Percentiles rank a stretch among this genome's conserved stretches.
These are phyloP conservation scores for Ciona savignyi DNA, from an alignment of 23 tunicate species.

Conservation along the genomic window DNA sequence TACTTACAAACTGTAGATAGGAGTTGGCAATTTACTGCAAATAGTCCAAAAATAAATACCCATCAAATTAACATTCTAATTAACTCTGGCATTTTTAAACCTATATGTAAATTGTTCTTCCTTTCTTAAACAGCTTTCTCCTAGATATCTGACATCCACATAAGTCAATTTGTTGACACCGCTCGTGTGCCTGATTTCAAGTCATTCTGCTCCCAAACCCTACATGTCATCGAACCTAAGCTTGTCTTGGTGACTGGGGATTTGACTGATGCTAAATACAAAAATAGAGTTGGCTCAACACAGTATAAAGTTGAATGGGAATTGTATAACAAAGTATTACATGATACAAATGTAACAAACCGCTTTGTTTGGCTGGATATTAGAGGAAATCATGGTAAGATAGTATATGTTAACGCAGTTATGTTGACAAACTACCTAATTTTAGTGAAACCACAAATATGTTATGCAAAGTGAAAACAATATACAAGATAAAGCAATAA, in stretches of 20 bases:
- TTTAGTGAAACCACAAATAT: no score
- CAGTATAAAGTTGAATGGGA: conserved; percentile 83
- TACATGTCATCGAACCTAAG: conserved; percentile 61
- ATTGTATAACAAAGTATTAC: conserved; percentile 49
- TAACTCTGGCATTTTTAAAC: no score
- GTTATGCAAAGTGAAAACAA: no score
- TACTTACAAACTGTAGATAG: no score
- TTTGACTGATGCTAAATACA: conserved; percentile 86
- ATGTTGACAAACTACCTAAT: no score
- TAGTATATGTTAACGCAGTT: no score
- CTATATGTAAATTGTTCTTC: no score
- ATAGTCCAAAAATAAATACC: no score
- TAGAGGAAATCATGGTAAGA: conserved; percentile 92
- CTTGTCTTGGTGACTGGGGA: conserved; percentile 97
- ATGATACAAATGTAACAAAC: conserved; percentile 39
- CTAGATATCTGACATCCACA: conserved; percentile 87
- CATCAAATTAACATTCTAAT: no score
- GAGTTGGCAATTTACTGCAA: no score
- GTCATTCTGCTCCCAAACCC: conserved; percentile 52
- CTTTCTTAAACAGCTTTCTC: no score
- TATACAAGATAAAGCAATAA: no score
- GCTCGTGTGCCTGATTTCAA: conserved; percentile 59
- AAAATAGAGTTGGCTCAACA: conserved; percentile 38
- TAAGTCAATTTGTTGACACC: conserved; percentile 50
- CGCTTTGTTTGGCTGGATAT: conserved; percentile 80